Evolutionary conservation across 2,113 vertebrate species (phyloP), one percentile per base, ranked within the genome.

Genomic region (Poicephalus meyeri): DNA sequence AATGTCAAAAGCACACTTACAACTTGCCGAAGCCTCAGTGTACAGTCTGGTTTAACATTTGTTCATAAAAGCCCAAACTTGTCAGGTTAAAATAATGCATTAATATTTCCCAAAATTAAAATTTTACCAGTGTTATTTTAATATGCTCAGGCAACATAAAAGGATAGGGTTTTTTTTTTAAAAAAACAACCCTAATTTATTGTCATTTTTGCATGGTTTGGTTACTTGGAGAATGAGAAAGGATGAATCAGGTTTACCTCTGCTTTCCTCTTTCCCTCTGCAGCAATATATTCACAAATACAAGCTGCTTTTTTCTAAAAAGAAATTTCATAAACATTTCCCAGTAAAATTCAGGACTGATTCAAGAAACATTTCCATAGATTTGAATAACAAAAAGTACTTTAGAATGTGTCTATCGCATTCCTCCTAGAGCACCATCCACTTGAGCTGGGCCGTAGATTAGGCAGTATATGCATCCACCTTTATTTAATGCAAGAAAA

Each of bases 1-100:
- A 56, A 85, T 58, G 81, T 65, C 77, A 91, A 79, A 91, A 78
- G 70, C 85, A 92, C 41, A 52, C 79, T 91, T 82, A 88, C 63
- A 82, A 52, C 78, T 85, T 74, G 33, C 55, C 79, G 94, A 74
- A 3, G 3, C n/a, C 0, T 1, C 50, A 84, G 19, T 26, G 64
- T 65, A 84, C 92, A 89, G 7, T 80, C 63, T 35, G 19, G 12
- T 89, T 91, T 61, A 60, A 89, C 66, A 89, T 86, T 89, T 91
- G 9, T 50, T 89, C 81, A 80, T 88, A 77, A 89, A 93, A 93
- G 25, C 17, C 28, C 88, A 55, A 87, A 68, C 12, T 11, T 69
- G 78, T 58, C 85, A 77, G 37, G 29, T 71, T 95, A 96, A 93
- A 94, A 88, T 46, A 85, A 92, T 24, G 35, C 52, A 80, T 84